phyloP scores from a whole-genome alignment of 2,797 vertebrate species.

The Gallirallus australis region DNA sequence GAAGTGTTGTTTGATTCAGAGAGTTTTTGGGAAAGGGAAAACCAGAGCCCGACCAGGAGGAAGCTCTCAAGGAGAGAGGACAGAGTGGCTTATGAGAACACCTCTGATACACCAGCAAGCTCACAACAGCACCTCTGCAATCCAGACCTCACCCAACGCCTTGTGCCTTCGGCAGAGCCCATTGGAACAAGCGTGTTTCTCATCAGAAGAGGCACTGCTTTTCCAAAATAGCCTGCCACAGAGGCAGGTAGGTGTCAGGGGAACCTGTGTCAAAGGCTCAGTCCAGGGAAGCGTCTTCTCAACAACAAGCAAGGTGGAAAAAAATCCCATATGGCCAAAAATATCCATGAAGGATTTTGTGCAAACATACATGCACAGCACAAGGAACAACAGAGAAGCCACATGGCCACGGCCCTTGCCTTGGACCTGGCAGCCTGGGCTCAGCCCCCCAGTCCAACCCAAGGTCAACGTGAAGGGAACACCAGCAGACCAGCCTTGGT shows the following conservation, averaged over 20 bases:
- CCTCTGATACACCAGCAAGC: neutral
- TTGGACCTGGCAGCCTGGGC: accelerated
- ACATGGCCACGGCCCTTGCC: neutral
- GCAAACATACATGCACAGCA: accelerated
- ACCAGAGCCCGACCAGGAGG: neutral
- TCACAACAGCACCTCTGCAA: neutral
- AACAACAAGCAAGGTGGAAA: neutral
- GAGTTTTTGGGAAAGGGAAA: neutral
- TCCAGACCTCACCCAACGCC: neutral
- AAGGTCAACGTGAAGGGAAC: neutral
- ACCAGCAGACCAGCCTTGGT: neutral
- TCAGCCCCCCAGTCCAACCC: accelerated
- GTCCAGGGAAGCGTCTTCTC: neutral
- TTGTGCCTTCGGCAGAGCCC: neutral
- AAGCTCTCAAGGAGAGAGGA: neutral
- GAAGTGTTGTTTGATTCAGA: neutral
- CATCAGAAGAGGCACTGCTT: neutral
- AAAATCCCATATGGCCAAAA: accelerated
- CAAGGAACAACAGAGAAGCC: accelerated
- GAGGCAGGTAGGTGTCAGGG: neutral
- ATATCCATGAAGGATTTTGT: accelerated
- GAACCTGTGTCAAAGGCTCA: accelerated
- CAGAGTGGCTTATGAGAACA: accelerated
- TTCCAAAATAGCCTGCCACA: neutral
- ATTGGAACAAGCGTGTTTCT: neutral